Evolutionary conservation across 2,888 invertebrate genomes (phyloP), one percentile per base, ranked within the genome.

Genomic region (Schrankia costaestrigalis): DNA sequence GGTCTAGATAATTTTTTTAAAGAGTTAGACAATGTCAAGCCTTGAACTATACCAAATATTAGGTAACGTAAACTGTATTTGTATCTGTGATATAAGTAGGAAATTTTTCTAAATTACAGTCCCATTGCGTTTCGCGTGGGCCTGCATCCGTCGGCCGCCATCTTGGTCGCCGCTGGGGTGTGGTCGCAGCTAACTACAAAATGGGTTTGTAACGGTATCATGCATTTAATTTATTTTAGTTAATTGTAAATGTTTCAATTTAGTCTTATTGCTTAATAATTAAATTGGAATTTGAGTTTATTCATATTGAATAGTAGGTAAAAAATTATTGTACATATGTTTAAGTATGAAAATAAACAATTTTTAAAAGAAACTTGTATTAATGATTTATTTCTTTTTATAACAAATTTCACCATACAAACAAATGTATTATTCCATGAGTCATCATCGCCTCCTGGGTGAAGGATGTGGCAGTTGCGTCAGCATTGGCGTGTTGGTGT

Each of bases 1-100:
- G 91, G 91, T 59, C 71, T 93, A 71, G 90, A 92, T 79, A 86
- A 80, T 64, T 92, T 92, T 77, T 92, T 93, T 88, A 88, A 85
- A 55, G 89, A 91, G 74, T 76, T 92, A 65, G 90, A 90, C 64
- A 85, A 82, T 71, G 87, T 91, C 49, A 91, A 91, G 61, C 89
- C 89, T 49, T 42, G 12, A 23, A 7, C 11, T 11, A 23, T 23
- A 23, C 11, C 11, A n/a, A n/a, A n/a, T 34, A 26, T 52, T 80
- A 84, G 79, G 76, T 78, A 78, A 77, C 56, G 76, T 80, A 73
- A 66, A 61, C 53, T 69, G 60, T 70, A 63, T 74, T 72, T 78
- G 78, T 67, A 78, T 73, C 84, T 86, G 84, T 86, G 85, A 85
- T 85, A 84, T 81, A 84, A 76, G 85, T 82, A 84, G 86, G 85